A percentile compares a stretch with the other conserved stretches of the same genome.
Evolutionary conservation across 2,797 vertebrate species (phyloP).

Genomic region (Amblyopsis hoosieri): DNA sequence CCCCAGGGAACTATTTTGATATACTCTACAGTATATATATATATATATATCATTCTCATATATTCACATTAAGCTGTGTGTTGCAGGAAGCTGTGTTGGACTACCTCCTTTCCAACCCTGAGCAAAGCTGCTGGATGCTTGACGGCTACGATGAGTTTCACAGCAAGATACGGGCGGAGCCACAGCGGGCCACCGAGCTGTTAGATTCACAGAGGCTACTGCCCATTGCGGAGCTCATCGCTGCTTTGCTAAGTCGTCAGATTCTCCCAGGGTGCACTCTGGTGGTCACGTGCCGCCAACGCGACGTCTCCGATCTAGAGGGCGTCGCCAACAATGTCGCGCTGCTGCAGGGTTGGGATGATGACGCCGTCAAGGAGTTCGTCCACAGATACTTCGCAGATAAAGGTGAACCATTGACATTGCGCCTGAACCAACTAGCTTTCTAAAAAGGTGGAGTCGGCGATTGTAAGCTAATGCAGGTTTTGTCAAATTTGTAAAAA

Average conservation of each 20-base stretch:
- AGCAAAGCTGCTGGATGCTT: slow-evolving; percentile 82
- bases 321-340: slow-evolving; percentile 64
- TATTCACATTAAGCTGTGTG: neutral
- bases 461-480: too few relatives aligned
- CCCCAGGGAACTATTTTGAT: neutral
- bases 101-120: slow-evolving; percentile 79
- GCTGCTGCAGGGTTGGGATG: slow-evolving; percentile 84
- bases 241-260: slow-evolving; percentile 76
- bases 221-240: slow-evolving; percentile 79
- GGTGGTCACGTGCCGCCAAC: slow-evolving; percentile 84
- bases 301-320: slow-evolving; percentile 73
- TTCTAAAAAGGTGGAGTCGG: neutral
- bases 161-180: slow-evolving; percentile 42
- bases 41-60: neutral
- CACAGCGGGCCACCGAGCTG: neutral
- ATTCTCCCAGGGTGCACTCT: slow-evolving; percentile 86
- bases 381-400: slow-evolving; percentile 76
- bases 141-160: slow-evolving; percentile 91
- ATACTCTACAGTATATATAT: too few relatives aligned
- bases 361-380: slow-evolving; percentile 77
- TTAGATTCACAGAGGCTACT: slow-evolving; percentile 29
- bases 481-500: too few relatives aligned
- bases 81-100: slow-evolving; percentile 69
- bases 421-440: neutral
- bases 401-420: slow-evolving; percentile 48